Evolutionary conservation across 2,888 invertebrate genomes (phyloP), one percentile per base, ranked within the genome.

Genomic region (Seira ritae): DNA sequence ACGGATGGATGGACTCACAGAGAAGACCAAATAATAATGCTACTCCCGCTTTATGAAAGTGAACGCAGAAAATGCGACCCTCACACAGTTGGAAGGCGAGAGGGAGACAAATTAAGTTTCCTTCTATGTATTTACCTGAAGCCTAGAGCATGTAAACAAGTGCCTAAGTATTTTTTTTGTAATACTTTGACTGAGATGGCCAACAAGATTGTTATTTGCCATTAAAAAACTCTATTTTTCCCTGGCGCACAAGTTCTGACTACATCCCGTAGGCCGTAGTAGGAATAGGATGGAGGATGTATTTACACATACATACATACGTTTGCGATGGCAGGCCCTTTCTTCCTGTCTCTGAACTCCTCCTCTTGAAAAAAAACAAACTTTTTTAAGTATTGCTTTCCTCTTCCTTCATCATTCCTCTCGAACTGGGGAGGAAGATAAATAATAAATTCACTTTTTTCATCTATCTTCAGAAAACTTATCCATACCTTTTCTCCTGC

Each of bases 381-480:
- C 76, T 82, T 81, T 80, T 74, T 66, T 72, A 72, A 81, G 76
- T 82, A 76, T 75, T 71, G 42, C 81, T 75, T 23, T 67, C 67
- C 23, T 23, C 23, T 67, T 67, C 23, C 23, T 75, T 80, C 68
- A 37, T 31, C 65, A 65, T 75, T 55, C 31, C 42, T 81, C 75
- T 69, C 42, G 50, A 77, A 71, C 67, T 72, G 75, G 55, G 2
- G 66, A 82, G 76, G 82, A 82, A 82, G 82, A 82, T 82, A 77
- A 82, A 82, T 82, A 82, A 82, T 82, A 82, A 82, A 72, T 82
- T 82, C 46, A 62, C 68, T 82, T 81, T 75, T 69, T 71, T 50
- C 50, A 12, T 31, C 50, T n/a, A n/a, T 50, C 50, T 50, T n/a
- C 50, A n/a, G 12, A 50, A 50, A 50, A 50, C 50, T 50, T n/a